Evolutionary conservation across 2,113 vertebrate species (phyloP).

Genomic region (Tragelaphus imberbis): DNA sequence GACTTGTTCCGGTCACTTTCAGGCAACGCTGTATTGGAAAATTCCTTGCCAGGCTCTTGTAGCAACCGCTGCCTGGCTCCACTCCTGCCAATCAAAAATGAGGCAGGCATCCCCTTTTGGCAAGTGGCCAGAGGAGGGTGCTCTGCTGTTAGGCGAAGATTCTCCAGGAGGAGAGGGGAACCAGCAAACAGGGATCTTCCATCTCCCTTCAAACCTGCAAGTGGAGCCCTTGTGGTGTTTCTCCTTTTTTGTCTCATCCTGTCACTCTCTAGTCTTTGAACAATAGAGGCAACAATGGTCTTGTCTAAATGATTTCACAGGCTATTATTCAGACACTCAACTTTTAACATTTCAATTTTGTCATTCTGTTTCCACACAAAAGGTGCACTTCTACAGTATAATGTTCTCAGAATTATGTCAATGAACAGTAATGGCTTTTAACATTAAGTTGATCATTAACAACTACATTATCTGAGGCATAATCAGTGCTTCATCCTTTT

Average conservation of each 20-base stretch:
- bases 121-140: constrained; percentile 87
- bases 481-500: constrained; percentile 82
- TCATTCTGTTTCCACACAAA: constrained; percentile 86
- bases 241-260: constrained; percentile 72
- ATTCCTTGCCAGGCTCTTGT: not conserved
- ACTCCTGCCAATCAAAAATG: constrained; percentile 26
- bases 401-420: constrained; percentile 85
- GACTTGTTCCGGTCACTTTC: not conserved
- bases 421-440: constrained; percentile 85
- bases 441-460: constrained; percentile 86
- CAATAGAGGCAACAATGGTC: constrained; percentile 82
- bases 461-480: constrained; percentile 82
- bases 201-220: constrained; percentile 68
- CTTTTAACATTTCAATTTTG: constrained; percentile 87
- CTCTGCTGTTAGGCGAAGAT: constrained; percentile 81
- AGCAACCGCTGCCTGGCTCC: not conserved
- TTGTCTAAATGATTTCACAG: constrained; percentile 88
- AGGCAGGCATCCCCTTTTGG: constrained; percentile 78
- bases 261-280: constrained; percentile 81
- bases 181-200: constrained; percentile 61
- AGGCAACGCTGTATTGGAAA: not conserved
- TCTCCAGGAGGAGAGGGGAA: constrained; percentile 50
- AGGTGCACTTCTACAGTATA: constrained; percentile 84
- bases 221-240: constrained; percentile 66
- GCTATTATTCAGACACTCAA: constrained; percentile 86